Conservation (phyloP, 2,113 vertebrate species). For the Orientallactaga bullata region DNA sequence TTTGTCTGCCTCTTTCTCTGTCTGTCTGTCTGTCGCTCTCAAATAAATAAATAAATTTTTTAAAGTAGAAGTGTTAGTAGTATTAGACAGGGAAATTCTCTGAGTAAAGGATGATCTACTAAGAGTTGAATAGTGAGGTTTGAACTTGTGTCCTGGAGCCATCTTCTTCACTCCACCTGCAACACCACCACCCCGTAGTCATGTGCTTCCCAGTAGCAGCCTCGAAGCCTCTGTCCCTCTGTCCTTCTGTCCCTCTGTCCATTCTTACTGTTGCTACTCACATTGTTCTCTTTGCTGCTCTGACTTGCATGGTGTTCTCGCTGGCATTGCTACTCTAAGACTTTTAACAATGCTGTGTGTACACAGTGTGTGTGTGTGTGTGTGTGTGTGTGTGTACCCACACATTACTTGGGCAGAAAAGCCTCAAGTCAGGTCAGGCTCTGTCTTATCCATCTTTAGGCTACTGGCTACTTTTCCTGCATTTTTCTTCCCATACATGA, state of each 20-base stretch:
- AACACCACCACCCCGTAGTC: not conserved
- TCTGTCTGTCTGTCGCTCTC: too few species aligned
- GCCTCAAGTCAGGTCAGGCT: not conserved
- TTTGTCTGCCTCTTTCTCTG: too few species aligned
- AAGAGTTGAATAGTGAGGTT: not conserved
- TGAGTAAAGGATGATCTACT: not conserved
- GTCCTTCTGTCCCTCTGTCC: too few species aligned
- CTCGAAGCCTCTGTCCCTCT: not conserved
- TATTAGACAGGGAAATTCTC: not conserved
- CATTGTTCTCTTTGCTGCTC: not conserved
- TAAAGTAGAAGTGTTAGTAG: not conserved
- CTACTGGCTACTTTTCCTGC: not conserved
- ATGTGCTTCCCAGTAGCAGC: not conserved
- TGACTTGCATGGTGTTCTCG: not conserved
- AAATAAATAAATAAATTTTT: too few species aligned
- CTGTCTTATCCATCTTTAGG: not conserved
- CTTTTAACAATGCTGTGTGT: not conserved
- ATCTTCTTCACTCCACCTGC: not conserved
- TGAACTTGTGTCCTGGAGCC: not conserved
- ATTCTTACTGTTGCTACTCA: not conserved
- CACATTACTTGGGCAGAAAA: not conserved
- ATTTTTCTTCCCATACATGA: not conserved
- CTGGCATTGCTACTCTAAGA: not conserved
- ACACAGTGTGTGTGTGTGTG: not conserved
- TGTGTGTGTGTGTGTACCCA: not conserved